A percentile compares a stretch with the other conserved stretches of the same genome.
Evolutionary conservation across 2,888 invertebrate genomes (phyloP).

Genomic region (Agriotes lineatus): DNA sequence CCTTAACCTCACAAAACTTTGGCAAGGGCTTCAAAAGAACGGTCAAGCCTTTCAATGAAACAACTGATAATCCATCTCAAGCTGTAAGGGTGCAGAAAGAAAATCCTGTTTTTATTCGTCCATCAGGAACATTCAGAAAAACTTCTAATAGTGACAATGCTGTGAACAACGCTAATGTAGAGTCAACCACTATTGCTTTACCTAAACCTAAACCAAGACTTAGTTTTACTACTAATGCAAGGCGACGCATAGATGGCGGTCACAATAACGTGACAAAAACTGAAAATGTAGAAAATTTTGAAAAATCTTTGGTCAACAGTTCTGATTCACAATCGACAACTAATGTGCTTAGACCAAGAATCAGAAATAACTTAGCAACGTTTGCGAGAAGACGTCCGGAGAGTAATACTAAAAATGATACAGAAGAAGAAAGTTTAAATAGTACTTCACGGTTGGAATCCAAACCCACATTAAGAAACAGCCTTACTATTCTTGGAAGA

Average conservation of each 20-base stretch:
- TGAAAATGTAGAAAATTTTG: no score
- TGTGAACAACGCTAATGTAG: background rate
- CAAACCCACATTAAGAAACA: background rate
- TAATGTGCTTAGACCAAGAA: no score
- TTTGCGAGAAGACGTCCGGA: background rate
- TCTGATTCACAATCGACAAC: no score
- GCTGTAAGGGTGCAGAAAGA: background rate
- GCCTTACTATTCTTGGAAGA: background rate
- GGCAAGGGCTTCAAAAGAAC: slow-evolving; percentile 30
- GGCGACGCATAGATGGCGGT: background rate
- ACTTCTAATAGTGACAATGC: background rate
- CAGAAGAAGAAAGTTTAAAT: background rate
- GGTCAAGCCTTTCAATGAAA: background rate
- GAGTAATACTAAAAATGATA: background rate
- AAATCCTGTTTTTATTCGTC: slow-evolving; percentile 7
- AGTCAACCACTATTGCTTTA: background rate
- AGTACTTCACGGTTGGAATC: no score
- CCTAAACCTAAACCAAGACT: background rate
- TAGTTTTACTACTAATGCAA: background rate
- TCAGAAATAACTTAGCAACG: no score
- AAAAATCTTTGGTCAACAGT: no score
- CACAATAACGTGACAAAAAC: no score
- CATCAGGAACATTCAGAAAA: background rate
- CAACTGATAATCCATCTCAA: background rate
- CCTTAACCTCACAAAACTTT: slow-evolving; percentile 8